These are phyloP conservation scores for Brachyptera risi DNA, from an alignment of 2,888 invertebrate genomes.

Conservation along the genomic window DNA sequence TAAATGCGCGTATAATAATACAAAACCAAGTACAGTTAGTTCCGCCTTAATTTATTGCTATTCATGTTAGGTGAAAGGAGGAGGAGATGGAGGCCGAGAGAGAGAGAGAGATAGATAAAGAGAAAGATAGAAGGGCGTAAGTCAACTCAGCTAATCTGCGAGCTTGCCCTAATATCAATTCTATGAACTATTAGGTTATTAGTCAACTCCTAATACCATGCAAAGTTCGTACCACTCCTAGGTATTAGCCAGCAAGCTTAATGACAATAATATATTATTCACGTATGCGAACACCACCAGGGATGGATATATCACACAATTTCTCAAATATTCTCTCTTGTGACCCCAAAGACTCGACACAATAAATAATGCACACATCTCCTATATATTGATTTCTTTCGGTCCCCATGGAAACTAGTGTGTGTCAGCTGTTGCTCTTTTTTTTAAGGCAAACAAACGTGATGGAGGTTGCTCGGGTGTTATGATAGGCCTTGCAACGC, in stretches of 20 bases:
- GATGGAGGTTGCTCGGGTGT: neutral
- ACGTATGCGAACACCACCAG: slow-evolving; percentile 7
- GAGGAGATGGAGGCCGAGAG: neutral
- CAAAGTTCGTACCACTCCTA: slow-evolving; percentile 13
- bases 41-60: neutral
- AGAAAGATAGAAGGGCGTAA: neutral
- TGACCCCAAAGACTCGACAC: neutral
- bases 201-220: slow-evolving; percentile 20
- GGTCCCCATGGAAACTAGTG: slow-evolving; percentile 1
- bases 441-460: neutral
- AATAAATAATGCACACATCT: slow-evolving; percentile 7
- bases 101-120: neutral
- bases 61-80: neutral
- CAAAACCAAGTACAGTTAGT: neutral
- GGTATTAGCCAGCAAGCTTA: neutral
- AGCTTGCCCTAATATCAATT: slow-evolving; percentile 20
- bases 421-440: slow-evolving; percentile 18
- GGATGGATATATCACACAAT: slow-evolving; percentile 13
- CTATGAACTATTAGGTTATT: slow-evolving; percentile 22
- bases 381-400: slow-evolving; percentile 11
- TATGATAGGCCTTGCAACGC: neutral
- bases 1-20: neutral
- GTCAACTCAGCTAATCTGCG: slow-evolving; percentile 15
- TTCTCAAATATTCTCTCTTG: neutral
- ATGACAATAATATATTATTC: slow-evolving; percentile 20